Evolutionary conservation across 2,888 invertebrate genomes (phyloP).

Genomic region (Leptopterna dolabrata): DNA sequence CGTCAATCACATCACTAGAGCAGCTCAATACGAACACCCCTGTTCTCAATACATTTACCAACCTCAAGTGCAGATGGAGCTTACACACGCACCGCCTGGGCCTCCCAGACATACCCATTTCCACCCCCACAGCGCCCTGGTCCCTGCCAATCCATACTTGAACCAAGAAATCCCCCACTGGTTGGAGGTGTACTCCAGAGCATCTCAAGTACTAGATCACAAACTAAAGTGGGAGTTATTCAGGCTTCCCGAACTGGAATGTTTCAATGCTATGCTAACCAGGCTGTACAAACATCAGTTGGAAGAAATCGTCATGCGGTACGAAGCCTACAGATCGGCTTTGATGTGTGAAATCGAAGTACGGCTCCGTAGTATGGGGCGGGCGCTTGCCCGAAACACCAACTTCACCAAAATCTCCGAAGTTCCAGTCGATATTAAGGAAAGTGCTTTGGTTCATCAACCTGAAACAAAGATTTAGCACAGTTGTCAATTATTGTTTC

Average conservation of each 20-base stretch:
- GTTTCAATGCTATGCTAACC: conserved; percentile 95
- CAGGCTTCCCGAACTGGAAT: conserved; percentile 90
- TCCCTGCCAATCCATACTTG: conserved; percentile 92
- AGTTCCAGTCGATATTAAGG: conserved; percentile 24
- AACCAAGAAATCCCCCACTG: conserved; percentile 97
- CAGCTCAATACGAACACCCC: conserved; percentile 96
- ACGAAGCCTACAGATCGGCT: conserved; percentile 89
- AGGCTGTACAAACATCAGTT: conserved; percentile 95
- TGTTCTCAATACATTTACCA: conserved; percentile 82
- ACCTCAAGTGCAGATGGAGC: conserved; percentile 66
- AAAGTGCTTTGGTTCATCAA: conserved; percentile 41
- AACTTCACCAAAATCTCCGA: conserved; percentile 35
- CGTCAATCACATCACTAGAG: conserved; percentile 94
- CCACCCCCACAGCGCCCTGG: conserved; percentile 88
- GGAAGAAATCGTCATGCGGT: conserved; percentile 95
- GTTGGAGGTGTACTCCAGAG: conserved; percentile 89
- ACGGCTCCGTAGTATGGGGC: conserved; percentile 58
- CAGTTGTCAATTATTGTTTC: not conserved
- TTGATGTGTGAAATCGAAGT: conserved; percentile 80
- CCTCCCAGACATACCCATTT: conserved; percentile 79
- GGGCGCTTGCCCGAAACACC: conserved; percentile 40
- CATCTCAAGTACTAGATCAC: conserved; percentile 90
- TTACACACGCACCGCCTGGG: conserved; percentile 67
- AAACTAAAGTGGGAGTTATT: conserved; percentile 97
- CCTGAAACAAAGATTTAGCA: conserved; percentile 49